These are phyloP conservation scores for Euzetes globulus DNA, from an alignment of 2,888 invertebrate species.

Conservation along the genomic window DNA sequence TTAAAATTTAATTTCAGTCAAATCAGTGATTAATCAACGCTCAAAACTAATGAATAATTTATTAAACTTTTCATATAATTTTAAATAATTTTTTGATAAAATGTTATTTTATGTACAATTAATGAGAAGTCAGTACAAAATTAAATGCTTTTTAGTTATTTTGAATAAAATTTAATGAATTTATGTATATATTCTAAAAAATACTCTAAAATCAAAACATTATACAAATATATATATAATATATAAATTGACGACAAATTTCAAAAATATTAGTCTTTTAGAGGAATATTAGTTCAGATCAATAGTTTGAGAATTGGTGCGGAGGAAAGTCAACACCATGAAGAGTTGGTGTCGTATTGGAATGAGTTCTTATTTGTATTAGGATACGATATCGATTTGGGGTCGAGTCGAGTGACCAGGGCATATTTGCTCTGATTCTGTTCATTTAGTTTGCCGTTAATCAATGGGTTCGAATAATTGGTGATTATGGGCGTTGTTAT, in stretches of 20 bases:
- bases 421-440: conserved; percentile 23
- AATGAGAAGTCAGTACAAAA: no score
- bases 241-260: neutral
- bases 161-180: neutral
- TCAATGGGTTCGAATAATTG: conserved; percentile 9
- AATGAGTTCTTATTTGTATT: neutral
- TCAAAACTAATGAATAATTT: no score
- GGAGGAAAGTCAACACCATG: conserved; percentile 8
- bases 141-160: no score
- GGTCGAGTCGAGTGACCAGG: conserved; percentile 16
- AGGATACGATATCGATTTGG: neutral
- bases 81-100: no score
- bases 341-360: conserved; percentile 9
- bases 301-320: neutral
- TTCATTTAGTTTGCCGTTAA: neutral
- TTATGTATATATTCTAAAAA: neutral
- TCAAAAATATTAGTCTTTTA: neutral
- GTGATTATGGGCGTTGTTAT: neutral
- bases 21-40: no score
- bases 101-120: no score
- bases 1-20: no score
- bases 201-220: neutral
- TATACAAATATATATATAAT: neutral
- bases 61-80: no score
- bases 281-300: neutral